A percentile compares a stretch with the other conserved stretches of the same genome.
phyloP scores from a whole-genome alignment of 2,888 invertebrate species.

The Cerastis rubricosa region DNA sequence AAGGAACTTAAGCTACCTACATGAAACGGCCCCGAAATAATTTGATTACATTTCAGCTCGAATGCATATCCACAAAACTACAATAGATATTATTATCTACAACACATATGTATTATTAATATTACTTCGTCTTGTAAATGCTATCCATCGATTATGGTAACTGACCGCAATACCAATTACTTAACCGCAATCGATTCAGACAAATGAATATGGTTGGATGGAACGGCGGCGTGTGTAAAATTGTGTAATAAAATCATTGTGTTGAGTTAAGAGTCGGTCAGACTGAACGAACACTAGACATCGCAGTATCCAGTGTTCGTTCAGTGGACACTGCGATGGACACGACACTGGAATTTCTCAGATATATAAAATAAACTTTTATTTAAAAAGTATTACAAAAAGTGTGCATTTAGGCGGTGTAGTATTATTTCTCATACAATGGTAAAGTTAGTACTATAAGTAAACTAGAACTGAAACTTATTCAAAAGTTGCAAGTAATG shows the following conservation, averaged over 20 bases:
- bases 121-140: slow-evolving; percentile 31
- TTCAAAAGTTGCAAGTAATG: too few relatives aligned
- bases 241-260: not conserved
- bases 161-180: slow-evolving; percentile 55
- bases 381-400: too few relatives aligned
- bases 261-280: not conserved
- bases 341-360: too few relatives aligned
- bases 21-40: not conserved
- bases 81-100: slow-evolving; percentile 24
- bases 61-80: slow-evolving; percentile 27
- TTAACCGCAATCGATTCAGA: slow-evolving; percentile 47
- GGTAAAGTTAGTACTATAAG: too few relatives aligned
- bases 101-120: slow-evolving; percentile 1
- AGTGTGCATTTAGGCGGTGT: too few relatives aligned
- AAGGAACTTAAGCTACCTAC: too few relatives aligned
- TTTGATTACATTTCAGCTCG: slow-evolving; percentile 35
- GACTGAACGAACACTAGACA: too few relatives aligned
- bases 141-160: slow-evolving; percentile 20
- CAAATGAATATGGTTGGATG: slow-evolving; percentile 20
- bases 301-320: too few relatives aligned
- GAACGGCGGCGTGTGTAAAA: slow-evolving; percentile 17
- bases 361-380: too few relatives aligned
- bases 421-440: too few relatives aligned
- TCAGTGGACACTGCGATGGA: too few relatives aligned
- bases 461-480: too few relatives aligned